A percentile compares a stretch with the other conserved stretches of the same genome.
phyloP scores from a whole-genome alignment of 2,797 vertebrate species.

The Calcarius lapponicus region DNA sequence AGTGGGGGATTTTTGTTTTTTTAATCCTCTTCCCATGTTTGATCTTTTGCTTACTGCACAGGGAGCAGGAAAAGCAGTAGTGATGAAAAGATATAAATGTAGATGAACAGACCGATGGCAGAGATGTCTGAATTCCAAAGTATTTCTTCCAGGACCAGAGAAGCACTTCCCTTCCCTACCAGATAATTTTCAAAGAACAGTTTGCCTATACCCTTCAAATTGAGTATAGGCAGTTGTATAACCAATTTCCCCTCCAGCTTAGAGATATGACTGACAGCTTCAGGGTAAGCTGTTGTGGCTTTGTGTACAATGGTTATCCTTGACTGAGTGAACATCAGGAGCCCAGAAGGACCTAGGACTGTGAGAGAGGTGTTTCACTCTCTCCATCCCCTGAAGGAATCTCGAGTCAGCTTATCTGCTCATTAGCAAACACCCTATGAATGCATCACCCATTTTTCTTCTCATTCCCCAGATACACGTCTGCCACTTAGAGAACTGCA shows the following conservation, averaged over 20 bases:
- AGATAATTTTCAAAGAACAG: neutral
- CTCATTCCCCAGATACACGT: slow-evolving; percentile 65
- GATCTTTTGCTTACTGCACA: neutral
- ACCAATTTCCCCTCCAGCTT: neutral
- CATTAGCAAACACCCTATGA: neutral
- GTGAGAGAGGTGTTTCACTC: neutral
- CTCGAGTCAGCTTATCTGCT: neutral
- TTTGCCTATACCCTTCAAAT: neutral
- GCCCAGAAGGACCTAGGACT: neutral
- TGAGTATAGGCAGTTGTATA: neutral
- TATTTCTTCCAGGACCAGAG: neutral
- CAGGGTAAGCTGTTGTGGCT: neutral
- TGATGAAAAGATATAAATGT: neutral
- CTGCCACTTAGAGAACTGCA: slow-evolving; percentile 77
- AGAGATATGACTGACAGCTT: neutral
- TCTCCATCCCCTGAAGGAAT: neutral
- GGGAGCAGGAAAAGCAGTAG: neutral
- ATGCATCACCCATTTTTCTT: neutral
- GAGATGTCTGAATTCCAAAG: neutral
- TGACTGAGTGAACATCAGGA: neutral
- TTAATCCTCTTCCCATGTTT: neutral
- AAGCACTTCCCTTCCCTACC: neutral
- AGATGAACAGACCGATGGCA: neutral
- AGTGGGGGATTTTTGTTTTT: neutral
- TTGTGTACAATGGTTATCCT: neutral